A percentile compares a stretch with the other conserved stretches of the same genome.
Conservation (phyloP, 2,888 invertebrate species). For the Amitus sp. region DNA sequence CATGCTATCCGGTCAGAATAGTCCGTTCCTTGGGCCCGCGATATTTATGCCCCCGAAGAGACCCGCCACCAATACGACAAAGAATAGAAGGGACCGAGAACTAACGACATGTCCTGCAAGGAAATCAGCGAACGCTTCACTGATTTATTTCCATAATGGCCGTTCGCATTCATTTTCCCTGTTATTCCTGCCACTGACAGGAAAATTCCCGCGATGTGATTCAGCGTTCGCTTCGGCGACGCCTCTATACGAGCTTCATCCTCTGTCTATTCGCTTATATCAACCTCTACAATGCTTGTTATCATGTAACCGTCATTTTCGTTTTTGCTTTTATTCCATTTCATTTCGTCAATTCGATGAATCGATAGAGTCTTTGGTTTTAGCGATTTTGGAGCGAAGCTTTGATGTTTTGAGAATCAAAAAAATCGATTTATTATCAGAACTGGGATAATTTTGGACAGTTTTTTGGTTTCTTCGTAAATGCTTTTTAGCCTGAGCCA, state of each 20-base stretch:
- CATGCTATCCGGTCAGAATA: constrained; percentile 41
- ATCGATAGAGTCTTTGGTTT: too few relatives aligned
- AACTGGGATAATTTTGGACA: too few relatives aligned
- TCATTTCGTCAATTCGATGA: background rate
- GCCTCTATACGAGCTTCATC: constrained; percentile 59
- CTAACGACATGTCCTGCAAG: constrained; percentile 1
- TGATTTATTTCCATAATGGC: constrained; percentile 66
- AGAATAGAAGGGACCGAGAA: too few relatives aligned
- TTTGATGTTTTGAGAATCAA: too few relatives aligned
- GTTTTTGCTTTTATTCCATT: constrained; percentile 38
- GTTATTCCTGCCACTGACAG: constrained; percentile 65
- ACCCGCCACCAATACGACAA: too few relatives aligned
- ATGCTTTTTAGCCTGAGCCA: too few relatives aligned
- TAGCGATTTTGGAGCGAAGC: too few relatives aligned
- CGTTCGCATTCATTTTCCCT: constrained; percentile 66
- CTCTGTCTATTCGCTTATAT: constrained; percentile 49
- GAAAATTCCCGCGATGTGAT: constrained; percentile 66
- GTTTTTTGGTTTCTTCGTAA: too few relatives aligned
- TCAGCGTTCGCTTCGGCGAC: constrained; percentile 65
- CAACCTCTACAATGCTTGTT: too few relatives aligned
- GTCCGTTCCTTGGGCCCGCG: constrained; percentile 13
- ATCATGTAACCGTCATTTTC: constrained; percentile 51
- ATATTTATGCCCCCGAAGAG: constrained; percentile 25
- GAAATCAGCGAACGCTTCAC: constrained; percentile 57
- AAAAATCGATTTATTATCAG: too few relatives aligned